phyloP scores from a whole-genome alignment of 2,888 invertebrate species.

The Hoplodrina ambigua region DNA sequence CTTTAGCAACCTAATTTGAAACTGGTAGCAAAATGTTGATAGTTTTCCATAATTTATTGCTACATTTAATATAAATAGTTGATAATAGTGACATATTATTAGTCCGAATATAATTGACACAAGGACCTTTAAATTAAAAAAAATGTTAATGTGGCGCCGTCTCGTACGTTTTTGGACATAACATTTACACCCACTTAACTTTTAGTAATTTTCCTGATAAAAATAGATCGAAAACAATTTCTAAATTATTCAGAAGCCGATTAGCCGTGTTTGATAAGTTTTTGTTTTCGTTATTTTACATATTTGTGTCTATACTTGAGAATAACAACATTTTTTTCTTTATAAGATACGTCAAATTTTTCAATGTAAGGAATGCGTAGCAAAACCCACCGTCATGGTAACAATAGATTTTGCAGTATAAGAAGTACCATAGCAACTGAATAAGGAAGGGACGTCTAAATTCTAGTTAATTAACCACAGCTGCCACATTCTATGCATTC shows the following conservation, averaged over 20 bases:
- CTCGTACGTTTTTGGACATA: slow-evolving; percentile 35
- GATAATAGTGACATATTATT: slow-evolving; percentile 39
- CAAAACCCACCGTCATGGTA: slow-evolving; percentile 10
- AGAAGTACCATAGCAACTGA: slow-evolving; percentile 17
- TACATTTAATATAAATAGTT: slow-evolving; percentile 27
- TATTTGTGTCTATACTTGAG: slow-evolving; percentile 1
- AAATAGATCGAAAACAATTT: slow-evolving; percentile 46
- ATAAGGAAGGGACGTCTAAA: slow-evolving; percentile 6
- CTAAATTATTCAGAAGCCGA: slow-evolving; percentile 13
- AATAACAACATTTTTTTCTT: slow-evolving; percentile 29
- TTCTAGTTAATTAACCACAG: slow-evolving; percentile 24
- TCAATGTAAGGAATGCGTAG: slow-evolving; percentile 8
- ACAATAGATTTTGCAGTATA: slow-evolving; percentile 16
- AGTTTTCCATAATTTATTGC: slow-evolving; percentile 27
- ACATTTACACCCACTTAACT: slow-evolving; percentile 33
- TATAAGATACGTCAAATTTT: slow-evolving; percentile 3
- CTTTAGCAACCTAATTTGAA: neutral
- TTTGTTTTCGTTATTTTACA: slow-evolving; percentile 19
- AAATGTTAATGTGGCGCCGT: slow-evolving; percentile 59
- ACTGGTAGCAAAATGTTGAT: slow-evolving; percentile 19
- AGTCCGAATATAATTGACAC: slow-evolving; percentile 40
- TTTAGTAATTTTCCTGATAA: slow-evolving; percentile 42
- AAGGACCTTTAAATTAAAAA: slow-evolving; percentile 28
- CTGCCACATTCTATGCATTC: slow-evolving; percentile 27
- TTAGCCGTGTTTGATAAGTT: neutral